Conservation (phyloP, 2,113 vertebrate species). For the Chitala chitala region DNA sequence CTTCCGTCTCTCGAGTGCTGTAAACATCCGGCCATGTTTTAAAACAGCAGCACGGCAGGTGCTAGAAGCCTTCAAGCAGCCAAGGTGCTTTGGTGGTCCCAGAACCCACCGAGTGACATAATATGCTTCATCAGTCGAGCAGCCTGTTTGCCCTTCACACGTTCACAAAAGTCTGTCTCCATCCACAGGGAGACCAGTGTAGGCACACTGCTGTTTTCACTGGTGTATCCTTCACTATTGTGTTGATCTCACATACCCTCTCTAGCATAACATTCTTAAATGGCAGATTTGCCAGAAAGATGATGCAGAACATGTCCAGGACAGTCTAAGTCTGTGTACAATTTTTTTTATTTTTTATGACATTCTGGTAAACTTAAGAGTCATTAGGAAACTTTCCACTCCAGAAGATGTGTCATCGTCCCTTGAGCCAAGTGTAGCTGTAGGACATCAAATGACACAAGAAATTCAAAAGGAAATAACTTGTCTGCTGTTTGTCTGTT, state of each 20-base stretch:
- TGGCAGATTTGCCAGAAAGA: too few species aligned
- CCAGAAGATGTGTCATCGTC: neutral
- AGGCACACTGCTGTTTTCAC: too few species aligned
- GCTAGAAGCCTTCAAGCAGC: conserved; percentile 29
- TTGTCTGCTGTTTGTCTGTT: neutral
- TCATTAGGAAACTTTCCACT: neutral
- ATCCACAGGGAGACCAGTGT: too few species aligned
- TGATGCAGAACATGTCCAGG: too few species aligned
- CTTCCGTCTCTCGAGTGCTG: conserved; percentile 34
- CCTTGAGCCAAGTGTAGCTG: neutral
- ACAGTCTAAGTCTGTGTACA: too few species aligned
- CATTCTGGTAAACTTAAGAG: too few species aligned
- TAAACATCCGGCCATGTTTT: conserved; percentile 45
- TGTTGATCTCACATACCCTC: too few species aligned
- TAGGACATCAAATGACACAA: neutral
- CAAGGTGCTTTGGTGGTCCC: neutral
- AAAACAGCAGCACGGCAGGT: conserved; percentile 30
- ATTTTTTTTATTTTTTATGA: too few species aligned
- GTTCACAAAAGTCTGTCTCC: too few species aligned
- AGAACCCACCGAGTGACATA: neutral
- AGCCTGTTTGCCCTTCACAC: neutral
- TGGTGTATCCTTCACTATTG: too few species aligned
- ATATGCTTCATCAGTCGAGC: neutral
- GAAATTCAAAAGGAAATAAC: neutral
- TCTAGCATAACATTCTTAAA: too few species aligned